These are phyloP conservation scores for Apamea anceps DNA, from an alignment of 2,888 invertebrate genomes.

Conservation along the genomic window DNA sequence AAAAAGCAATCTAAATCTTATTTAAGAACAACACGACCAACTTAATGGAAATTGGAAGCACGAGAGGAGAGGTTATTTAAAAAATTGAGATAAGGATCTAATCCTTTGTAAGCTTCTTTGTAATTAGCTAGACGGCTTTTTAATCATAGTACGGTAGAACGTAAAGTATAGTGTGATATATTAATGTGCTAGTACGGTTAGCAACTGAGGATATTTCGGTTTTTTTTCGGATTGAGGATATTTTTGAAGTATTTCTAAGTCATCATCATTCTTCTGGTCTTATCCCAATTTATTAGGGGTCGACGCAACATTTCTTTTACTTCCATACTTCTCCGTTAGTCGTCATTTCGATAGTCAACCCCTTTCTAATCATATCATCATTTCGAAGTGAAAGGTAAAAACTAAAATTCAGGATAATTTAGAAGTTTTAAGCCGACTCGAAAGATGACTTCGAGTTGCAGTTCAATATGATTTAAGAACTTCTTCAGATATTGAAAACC, in stretches of 20 bases:
- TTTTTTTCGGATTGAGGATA: no score
- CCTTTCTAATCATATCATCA: no score
- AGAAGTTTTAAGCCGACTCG: neutral
- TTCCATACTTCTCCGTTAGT: no score
- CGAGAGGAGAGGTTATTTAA: conserved; percentile 65
- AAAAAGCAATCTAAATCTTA: conserved; percentile 72
- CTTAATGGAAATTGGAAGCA: conserved; percentile 69
- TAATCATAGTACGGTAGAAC: neutral
- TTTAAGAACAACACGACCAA: conserved; percentile 66
- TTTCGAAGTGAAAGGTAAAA: neutral
- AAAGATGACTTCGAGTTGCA: neutral
- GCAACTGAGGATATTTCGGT: neutral
- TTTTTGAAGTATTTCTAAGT: no score
- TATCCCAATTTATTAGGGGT: no score
- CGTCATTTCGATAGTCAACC: no score
- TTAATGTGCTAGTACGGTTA: neutral
- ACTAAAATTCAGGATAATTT: neutral
- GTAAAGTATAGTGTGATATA: conserved; percentile 12
- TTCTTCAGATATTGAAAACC: neutral
- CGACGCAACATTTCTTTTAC: no score
- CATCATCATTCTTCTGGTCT: no score
- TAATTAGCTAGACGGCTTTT: conserved; percentile 60
- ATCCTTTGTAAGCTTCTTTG: conserved; percentile 56
- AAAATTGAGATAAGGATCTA: conserved; percentile 69
- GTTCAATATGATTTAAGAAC: neutral